Evolutionary conservation across 2,113 vertebrate genomes (phyloP).

Genomic region (Sigmodon hispidus): DNA sequence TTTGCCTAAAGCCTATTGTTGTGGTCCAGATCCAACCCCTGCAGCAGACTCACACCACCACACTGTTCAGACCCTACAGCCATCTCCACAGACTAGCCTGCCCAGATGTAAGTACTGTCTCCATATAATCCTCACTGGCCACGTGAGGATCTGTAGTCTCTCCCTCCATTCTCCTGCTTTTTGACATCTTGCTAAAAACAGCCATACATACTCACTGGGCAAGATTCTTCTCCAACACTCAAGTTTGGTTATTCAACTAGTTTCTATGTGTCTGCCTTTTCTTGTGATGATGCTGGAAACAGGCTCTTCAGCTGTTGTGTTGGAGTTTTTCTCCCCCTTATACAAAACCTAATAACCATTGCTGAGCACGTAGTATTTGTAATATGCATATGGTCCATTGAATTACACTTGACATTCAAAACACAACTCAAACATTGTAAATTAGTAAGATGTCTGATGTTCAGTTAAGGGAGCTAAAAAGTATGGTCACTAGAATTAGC

Average conservation of each 20-base stretch:
- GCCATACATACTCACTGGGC: neutral
- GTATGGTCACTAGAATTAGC: neutral
- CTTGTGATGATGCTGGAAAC: neutral
- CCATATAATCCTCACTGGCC: neutral
- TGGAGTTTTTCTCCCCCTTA: neutral
- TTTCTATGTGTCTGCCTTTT: neutral
- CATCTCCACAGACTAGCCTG: neutral
- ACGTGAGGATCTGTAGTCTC: neutral
- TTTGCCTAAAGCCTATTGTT: neutral
- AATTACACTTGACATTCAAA: neutral
- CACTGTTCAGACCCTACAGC: neutral
- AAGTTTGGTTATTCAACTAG: neutral
- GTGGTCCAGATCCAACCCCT: neutral
- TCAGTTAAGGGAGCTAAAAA: constrained; percentile 19
- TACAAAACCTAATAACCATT: neutral
- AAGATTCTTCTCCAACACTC: neutral
- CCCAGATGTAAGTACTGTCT: neutral
- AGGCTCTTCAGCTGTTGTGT: neutral
- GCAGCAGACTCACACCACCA: no score
- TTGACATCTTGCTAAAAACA: neutral
- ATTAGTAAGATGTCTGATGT: neutral
- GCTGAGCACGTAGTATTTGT: neutral
- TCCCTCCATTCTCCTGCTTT: neutral
- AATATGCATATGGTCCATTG: neutral
- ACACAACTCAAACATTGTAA: neutral